phyloP scores from a whole-genome alignment of 2,797 vertebrate genomes.

The Anabacerthia variegaticeps region DNA sequence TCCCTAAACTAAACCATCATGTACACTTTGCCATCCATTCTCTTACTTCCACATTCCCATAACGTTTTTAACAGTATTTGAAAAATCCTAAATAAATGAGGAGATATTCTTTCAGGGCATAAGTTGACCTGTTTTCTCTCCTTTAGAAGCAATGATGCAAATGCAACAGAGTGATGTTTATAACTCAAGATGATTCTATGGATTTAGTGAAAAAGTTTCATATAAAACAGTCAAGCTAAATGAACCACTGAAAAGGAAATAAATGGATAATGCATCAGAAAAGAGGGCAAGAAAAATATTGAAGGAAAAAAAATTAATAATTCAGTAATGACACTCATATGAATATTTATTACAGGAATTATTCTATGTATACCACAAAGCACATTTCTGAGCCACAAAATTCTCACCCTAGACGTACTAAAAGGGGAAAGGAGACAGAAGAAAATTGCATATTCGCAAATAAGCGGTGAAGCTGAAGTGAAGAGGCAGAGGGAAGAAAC shows the following conservation, averaged over 20 bases:
- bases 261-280: not conserved
- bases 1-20: not conserved
- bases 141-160: constrained; percentile 31
- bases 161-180: not conserved
- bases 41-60: not conserved
- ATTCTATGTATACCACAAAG: not conserved
- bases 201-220: not conserved
- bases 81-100: constrained; percentile 26
- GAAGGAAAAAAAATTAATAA: not conserved
- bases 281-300: not conserved
- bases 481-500: not conserved
- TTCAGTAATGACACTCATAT: not conserved
- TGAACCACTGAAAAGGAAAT: not conserved
- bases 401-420: not conserved
- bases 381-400: not conserved
- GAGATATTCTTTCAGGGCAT: constrained; percentile 16
- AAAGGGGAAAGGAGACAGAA: not conserved
- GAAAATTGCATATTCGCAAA: not conserved
- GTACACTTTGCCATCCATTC: not conserved
- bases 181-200: not conserved
- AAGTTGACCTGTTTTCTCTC: constrained; percentile 51
- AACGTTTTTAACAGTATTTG: not conserved
- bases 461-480: not conserved
- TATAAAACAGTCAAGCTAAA: not conserved
- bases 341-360: not conserved